Conservation (phyloP, 2,888 invertebrate genomes). For the Geophilus truncorum region DNA sequence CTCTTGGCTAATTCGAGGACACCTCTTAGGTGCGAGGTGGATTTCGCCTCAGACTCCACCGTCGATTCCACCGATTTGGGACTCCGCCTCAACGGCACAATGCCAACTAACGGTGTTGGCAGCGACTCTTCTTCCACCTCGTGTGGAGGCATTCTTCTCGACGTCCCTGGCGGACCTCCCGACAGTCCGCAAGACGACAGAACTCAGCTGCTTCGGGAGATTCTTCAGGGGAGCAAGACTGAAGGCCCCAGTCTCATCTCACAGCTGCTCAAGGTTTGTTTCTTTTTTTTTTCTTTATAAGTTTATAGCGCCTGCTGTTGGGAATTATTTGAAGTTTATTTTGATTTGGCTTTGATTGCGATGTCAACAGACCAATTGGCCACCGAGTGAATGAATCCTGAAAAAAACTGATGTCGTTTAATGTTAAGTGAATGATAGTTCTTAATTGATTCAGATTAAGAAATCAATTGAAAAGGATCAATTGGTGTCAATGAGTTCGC, state of each 20-base stretch:
- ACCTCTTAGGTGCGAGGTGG: slow-evolving; percentile 50
- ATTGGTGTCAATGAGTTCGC: neutral
- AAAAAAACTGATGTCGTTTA: neutral
- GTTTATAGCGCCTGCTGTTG: neutral
- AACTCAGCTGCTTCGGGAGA: slow-evolving; percentile 76
- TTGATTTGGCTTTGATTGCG: neutral
- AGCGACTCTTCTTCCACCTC: slow-evolving; percentile 4
- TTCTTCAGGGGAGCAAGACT: slow-evolving; percentile 79
- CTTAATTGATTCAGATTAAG: slow-evolving; percentile 18
- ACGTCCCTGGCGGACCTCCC: slow-evolving; percentile 20
- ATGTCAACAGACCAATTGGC: neutral
- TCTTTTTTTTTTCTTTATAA: neutral
- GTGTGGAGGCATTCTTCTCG: neutral
- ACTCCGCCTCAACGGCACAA: slow-evolving; percentile 20
- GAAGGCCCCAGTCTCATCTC: slow-evolving; percentile 43
- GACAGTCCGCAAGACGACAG: slow-evolving; percentile 40
- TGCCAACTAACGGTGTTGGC: slow-evolving; percentile 8
- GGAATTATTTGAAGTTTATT: neutral
- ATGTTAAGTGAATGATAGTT: neutral
- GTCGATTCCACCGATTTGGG: slow-evolving; percentile 32
- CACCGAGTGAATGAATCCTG: neutral
- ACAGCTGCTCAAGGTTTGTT: slow-evolving; percentile 31
- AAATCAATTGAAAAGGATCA: neutral
- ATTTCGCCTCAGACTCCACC: slow-evolving; percentile 32
- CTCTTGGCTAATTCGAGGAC: slow-evolving; percentile 70